Conservation (phyloP, 2,113 vertebrate species). For the Cephalopholis sonnerati region DNA sequence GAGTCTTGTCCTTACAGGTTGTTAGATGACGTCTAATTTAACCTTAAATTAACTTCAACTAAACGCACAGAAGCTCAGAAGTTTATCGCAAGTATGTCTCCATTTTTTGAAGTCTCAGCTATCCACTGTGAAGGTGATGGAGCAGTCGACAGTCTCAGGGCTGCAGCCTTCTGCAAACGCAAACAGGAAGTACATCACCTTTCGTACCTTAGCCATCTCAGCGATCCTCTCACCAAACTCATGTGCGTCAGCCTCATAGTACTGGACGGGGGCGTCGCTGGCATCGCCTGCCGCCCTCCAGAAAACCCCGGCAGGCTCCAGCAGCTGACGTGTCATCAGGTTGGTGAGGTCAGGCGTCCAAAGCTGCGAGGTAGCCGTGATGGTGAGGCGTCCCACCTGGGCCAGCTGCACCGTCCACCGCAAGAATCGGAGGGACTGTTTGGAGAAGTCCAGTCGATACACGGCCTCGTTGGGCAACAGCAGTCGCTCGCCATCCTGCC, state of each 20-base stretch:
- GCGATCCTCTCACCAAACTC: constrained; percentile 95
- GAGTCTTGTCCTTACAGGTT: background rate
- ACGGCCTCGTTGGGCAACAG: constrained; percentile 87
- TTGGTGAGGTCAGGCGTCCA: constrained; percentile 96
- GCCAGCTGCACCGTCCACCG: constrained; percentile 86
- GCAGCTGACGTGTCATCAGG: constrained; percentile 94
- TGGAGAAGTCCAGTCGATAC: constrained; percentile 90
- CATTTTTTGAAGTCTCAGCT: constrained; percentile 3
- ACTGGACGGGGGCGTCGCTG: constrained; percentile 60
- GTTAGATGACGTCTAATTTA: background rate
- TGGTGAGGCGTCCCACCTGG: constrained; percentile 83
- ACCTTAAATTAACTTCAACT: background rate
- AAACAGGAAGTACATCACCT: constrained; percentile 96
- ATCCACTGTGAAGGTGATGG: constrained; percentile 84
- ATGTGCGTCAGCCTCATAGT: constrained; percentile 89
- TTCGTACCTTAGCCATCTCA: constrained; percentile 91
- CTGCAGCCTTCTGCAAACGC: constrained; percentile 87
- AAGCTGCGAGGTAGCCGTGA: constrained; percentile 93
- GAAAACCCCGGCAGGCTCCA: constrained; percentile 91
- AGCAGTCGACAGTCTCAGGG: constrained; percentile 86
- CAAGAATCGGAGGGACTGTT: constrained; percentile 86
- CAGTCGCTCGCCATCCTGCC: constrained; percentile 92
- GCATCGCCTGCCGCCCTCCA: constrained; percentile 83
- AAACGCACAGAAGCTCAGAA: background rate
- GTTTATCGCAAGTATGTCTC: background rate